phyloP scores from a whole-genome alignment of 2,888 invertebrate species.

The Cosmopolites sordidus region DNA sequence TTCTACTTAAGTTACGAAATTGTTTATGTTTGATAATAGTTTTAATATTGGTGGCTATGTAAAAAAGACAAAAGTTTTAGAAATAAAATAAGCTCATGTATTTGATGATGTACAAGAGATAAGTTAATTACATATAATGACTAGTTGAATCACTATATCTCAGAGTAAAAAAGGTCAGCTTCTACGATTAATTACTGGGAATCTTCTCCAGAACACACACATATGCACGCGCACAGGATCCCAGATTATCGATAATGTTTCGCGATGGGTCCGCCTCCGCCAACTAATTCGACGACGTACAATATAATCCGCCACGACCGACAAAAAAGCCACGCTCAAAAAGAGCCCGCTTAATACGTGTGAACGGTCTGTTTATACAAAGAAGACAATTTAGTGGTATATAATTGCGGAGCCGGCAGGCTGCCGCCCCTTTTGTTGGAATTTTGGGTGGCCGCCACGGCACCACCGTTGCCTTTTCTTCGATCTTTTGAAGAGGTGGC shows the following conservation, averaged over 20 bases:
- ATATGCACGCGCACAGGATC: not conserved
- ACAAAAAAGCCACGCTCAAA: not conserved
- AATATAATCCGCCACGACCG: not conserved
- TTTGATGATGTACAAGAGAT: too few species aligned
- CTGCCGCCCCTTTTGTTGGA: conserved; percentile 30
- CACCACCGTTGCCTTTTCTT: not conserved
- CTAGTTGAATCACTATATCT: too few species aligned
- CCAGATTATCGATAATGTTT: too few species aligned
- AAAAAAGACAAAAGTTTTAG: too few species aligned
- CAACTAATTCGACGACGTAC: not conserved
- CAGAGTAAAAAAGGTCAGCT: too few species aligned
- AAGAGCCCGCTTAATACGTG: conserved; percentile 26
- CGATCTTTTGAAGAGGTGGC: conserved; percentile 27
- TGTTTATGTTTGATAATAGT: too few species aligned
- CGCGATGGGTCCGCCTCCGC: not conserved
- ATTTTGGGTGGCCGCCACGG: conserved; percentile 31
- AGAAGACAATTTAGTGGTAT: conserved; percentile 26
- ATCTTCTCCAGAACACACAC: not conserved
- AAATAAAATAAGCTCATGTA: too few species aligned
- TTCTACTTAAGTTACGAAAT: too few species aligned
- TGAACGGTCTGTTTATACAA: conserved; percentile 32
- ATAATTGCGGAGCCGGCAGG: conserved; percentile 23
- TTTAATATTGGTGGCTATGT: too few species aligned
- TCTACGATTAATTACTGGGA: too few species aligned
- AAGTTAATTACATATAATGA: too few species aligned